Evolutionary conservation across 2,797 vertebrate genomes (phyloP), one percentile per base, ranked within the genome.

Genomic region (Semotilus atromaculatus): DNA sequence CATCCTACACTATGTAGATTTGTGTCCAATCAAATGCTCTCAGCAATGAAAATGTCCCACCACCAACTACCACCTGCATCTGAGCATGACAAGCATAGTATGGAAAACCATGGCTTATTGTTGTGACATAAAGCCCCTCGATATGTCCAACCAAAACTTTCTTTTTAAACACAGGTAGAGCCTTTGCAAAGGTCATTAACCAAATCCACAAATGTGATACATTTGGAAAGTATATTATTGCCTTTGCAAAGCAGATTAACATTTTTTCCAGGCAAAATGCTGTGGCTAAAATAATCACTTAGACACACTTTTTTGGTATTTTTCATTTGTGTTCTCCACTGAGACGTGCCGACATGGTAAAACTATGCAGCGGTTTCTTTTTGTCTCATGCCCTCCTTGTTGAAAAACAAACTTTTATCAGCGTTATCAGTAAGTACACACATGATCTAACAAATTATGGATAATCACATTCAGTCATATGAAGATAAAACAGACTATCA

Each of bases 311-410:
- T 83, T 18, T 48, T 48, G 66, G 29, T 62, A 58, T n/a, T 77
- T 84, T 79, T 77, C n/a, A 53, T 40, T 60, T 40, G 71, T 40
- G 23, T 70, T 86, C 80, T 67, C 13, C 38, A 43, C 34, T 58
- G 18, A 78, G 66, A 86, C 72, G 2, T 78, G 53, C 45, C 74
- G 43, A 62, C 74, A 86, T 82, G n/a, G 9, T 23, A 78, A 53
- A 86, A 78, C 51, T 86, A 86, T 86, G 85, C 19, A 76, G 64
- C 23, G 6, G 48, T 19, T 29, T n/a, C 5, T 62, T 82, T 77
- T 48, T 43, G 40, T 38, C 38, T 40, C 72, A 62, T 78, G 58
- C 62, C 34, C n/a, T 67, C 26, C n/a, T 29, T 77, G 19, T 77
- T 53, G 14, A 82, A 70, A 67, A 85, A 60, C 26, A 76, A 34